Evolutionary conservation across 2,113 vertebrate species (phyloP), one percentile per base, ranked within the genome.

Genomic region (Vombatus ursinus): DNA sequence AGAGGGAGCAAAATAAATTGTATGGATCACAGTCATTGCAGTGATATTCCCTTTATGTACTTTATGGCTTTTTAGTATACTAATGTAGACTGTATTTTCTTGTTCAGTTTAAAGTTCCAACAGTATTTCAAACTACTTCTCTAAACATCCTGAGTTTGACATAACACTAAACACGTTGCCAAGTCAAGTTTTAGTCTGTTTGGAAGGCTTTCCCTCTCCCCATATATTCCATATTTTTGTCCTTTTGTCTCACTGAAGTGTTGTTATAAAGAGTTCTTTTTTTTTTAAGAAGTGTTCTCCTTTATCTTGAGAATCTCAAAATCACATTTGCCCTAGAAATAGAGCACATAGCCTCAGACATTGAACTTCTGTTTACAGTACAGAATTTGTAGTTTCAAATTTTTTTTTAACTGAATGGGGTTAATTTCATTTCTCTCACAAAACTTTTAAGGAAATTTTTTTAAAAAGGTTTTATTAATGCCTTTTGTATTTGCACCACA

Each of bases 181-280:
- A 95, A 96, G 92, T 94, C 54, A 93, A 97, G 91, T 94, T 90
- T 96, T 96, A 96, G 51, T 94, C 96, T 96, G 94, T 94, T 52
- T 92, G 61, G 31, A 95, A 94, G 90, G 92, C 37, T 95, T 93
- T 94, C 92, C 26, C 92, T 94, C 90, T 96, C 24, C 92, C 94
- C 51, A 52, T 95, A 25, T 92, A 61, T 93, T 97, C 92, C 52
- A 91, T 49, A 90, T 95, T 95, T 95, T 47, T 95, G 48, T 95
- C 19, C n/a, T 84, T 84, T 96, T 97, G 90, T 96, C 95, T 90
- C 50, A 90, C 91, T 95, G 47, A 84, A 89, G 44, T 16, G 94
- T 50, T 93, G 49, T 97, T 50, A 92, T 90, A n/a, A 91, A 89
- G 14, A 50, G 16, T 96, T 92, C 3, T 93, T 37, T 94, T 57